These are phyloP conservation scores for Sporophila hypoxantha DNA, from an alignment of 2,113 vertebrate species.

Conservation along the genomic window DNA sequence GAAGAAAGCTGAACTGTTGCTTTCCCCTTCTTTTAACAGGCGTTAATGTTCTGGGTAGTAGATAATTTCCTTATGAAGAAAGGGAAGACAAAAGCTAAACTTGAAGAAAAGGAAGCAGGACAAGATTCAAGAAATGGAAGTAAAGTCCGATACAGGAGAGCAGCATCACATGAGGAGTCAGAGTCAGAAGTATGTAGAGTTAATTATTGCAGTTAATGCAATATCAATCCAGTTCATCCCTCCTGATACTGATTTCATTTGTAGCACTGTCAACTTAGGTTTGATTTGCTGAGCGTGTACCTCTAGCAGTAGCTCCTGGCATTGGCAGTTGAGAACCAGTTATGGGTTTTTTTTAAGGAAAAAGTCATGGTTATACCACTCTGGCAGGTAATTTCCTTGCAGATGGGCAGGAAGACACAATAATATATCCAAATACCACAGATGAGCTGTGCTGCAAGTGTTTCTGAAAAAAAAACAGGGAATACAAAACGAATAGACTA, in stretches of 20 bases:
- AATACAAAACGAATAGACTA: background rate
- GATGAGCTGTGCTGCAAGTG: background rate
- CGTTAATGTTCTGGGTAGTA: conserved; percentile 97
- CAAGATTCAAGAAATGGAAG: conserved; percentile 86
- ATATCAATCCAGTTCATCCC: background rate
- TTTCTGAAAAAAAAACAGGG: background rate
- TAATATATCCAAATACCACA: background rate
- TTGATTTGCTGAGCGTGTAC: background rate
- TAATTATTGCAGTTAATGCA: background rate
- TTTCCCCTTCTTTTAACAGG: conserved; percentile 64
- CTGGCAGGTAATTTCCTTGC: background rate
- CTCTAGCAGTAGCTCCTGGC: background rate
- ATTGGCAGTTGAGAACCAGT: background rate
- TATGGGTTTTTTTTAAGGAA: no score
- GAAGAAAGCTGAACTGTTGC: background rate
- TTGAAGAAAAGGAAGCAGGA: conserved; percentile 85
- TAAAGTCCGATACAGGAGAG: conserved; percentile 92
- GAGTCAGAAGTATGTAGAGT: conserved; percentile 86
- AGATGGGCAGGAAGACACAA: background rate
- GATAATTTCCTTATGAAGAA: conserved; percentile 99
- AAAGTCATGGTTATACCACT: background rate
- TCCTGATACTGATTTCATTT: background rate
- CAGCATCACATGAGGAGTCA: conserved; percentile 92
- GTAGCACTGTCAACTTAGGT: background rate
- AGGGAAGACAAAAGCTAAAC: conserved; percentile 95